A percentile compares a stretch with the other conserved stretches of the same genome.
phyloP scores from a whole-genome alignment of 2,113 vertebrate genomes.

The Ptyas mucosa region DNA sequence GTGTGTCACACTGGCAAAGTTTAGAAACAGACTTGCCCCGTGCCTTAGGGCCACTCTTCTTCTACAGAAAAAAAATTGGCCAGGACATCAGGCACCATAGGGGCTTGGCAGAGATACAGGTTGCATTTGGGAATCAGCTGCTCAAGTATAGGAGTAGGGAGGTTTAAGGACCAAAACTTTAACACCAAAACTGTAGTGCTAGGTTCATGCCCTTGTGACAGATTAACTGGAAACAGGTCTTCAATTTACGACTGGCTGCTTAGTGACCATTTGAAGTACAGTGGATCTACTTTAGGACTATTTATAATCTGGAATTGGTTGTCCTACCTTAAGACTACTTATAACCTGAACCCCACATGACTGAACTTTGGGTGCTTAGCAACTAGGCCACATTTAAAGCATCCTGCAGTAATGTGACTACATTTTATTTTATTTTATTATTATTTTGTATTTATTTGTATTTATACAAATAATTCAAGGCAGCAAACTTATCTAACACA shows the following conservation, averaged over 20 bases:
- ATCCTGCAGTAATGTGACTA: background rate
- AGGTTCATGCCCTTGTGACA: background rate
- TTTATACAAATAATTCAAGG: background rate
- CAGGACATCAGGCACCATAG: slow-evolving; percentile 4
- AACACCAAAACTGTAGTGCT: background rate
- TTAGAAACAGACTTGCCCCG: slow-evolving; percentile 10
- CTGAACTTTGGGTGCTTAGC: background rate
- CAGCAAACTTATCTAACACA: background rate
- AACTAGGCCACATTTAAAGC: background rate
- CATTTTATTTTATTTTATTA: background rate
- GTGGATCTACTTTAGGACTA: background rate
- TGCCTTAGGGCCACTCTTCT: slow-evolving; percentile 8
- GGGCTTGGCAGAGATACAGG: background rate
- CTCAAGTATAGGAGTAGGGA: background rate
- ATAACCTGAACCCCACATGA: background rate
- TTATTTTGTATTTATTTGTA: background rate
- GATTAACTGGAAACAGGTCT: background rate
- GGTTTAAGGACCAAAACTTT: background rate
- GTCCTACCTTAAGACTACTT: background rate
- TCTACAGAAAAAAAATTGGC: background rate
- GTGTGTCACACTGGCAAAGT: slow-evolving; percentile 10
- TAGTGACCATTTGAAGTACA: background rate
- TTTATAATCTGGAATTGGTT: background rate
- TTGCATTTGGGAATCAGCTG: background rate
- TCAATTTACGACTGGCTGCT: background rate